Percentiles rank a stretch among this genome's conserved stretches.
Evolutionary conservation across 2,888 invertebrate species (phyloP).

Genomic region (Ennomos fuscantarius): DNA sequence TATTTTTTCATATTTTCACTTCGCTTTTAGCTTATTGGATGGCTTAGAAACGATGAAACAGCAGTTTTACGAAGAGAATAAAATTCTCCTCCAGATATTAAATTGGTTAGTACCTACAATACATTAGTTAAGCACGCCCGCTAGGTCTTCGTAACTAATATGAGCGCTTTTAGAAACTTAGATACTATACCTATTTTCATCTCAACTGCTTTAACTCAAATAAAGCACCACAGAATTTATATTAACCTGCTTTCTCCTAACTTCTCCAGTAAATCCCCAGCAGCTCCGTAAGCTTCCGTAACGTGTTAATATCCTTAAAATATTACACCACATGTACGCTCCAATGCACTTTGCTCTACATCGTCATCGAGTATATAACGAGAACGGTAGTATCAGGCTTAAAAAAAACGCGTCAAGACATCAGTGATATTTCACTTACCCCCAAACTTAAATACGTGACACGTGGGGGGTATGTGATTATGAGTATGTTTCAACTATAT

Average conservation of each 20-base stretch:
- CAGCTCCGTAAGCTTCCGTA: constrained; percentile 13
- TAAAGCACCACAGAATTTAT: constrained; percentile 1
- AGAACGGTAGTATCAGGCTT: too few species aligned
- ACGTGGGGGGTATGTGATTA: neutral
- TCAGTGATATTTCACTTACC: too few species aligned
- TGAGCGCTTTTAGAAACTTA: too few species aligned
- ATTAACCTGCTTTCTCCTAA: constrained; percentile 4
- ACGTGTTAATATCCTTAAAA: constrained; percentile 25
- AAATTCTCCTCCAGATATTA: too few species aligned
- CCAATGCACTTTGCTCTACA: constrained; percentile 4
- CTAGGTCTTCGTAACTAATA: too few species aligned
- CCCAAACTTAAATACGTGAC: neutral
- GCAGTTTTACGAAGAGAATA: too few species aligned
- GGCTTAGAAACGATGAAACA: neutral
- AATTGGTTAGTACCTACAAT: too few species aligned
- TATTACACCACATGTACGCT: constrained; percentile 20
- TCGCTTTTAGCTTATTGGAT: constrained; percentile 10
- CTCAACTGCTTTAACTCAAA: neutral
- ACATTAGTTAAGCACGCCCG: too few species aligned
- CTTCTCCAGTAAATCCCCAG: constrained; percentile 4
- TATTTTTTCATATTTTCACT: constrained; percentile 5
- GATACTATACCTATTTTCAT: too few species aligned
- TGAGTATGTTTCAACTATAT: neutral
- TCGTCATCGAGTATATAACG: neutral
- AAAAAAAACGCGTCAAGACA: too few species aligned